phyloP scores from a whole-genome alignment of 2,797 vertebrate genomes.

The Staurois parvus region DNA sequence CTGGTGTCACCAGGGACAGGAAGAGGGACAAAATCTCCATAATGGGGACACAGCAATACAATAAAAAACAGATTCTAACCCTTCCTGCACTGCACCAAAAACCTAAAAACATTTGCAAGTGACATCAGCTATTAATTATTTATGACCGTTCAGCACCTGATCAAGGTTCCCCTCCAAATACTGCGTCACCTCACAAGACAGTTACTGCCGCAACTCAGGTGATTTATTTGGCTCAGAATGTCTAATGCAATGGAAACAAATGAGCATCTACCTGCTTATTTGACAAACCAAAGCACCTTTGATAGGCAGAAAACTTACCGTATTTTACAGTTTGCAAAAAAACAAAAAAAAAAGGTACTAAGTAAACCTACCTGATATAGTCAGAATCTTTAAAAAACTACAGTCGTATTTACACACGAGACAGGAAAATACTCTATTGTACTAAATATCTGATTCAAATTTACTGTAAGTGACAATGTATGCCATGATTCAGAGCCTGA shows the following conservation, averaged over 20 bases:
- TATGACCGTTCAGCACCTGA: no score
- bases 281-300: constrained; percentile 5
- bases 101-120: no score
- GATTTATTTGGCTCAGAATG: constrained; percentile 10
- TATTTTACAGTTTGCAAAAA: not conserved
- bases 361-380: constrained; percentile 69
- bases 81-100: no score
- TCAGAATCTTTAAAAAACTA: constrained; percentile 74
- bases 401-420: constrained; percentile 81
- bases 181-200: no score
- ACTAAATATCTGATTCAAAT: constrained; percentile 81
- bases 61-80: no score
- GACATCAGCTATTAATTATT: no score
- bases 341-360: not conserved
- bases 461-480: constrained; percentile 76
- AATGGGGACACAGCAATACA: no score
- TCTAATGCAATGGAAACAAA: constrained; percentile 67
- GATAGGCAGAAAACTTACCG: not conserved
- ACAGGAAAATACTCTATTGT: constrained; percentile 86
- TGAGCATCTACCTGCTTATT: not conserved
- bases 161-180: no score
- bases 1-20: no score
- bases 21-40: no score
- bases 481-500: constrained; percentile 59
- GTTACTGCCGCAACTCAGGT: not conserved